A percentile compares a stretch with the other conserved stretches of the same genome.
Conservation (phyloP, 2,888 invertebrate genomes). For the Macrostomum cliftonense region DNA sequence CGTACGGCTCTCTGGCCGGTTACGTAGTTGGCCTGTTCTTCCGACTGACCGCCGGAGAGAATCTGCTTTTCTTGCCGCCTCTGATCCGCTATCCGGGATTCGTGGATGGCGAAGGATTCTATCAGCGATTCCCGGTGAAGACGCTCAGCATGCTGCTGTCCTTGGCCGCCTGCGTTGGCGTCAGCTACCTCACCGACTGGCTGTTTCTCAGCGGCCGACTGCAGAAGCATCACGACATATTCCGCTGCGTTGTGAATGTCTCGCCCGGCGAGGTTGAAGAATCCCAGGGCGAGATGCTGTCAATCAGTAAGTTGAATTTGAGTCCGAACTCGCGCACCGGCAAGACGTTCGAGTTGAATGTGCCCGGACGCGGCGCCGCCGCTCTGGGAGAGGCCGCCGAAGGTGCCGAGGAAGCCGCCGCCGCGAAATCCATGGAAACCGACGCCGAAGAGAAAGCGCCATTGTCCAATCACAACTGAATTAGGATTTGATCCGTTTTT, state of each 20-base stretch:
- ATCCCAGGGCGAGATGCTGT: no score
- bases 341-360: no score
- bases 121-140: constrained; percentile 79
- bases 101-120: constrained; percentile 13
- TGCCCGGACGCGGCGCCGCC: no score
- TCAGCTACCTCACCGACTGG: constrained; percentile 45
- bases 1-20: constrained; percentile 67
- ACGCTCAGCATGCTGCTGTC: constrained; percentile 71
- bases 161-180: constrained; percentile 20
- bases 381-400: no score
- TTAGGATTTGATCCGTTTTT: no score
- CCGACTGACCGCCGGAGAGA: constrained; percentile 32
- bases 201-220: constrained; percentile 67
- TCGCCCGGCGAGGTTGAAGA: no score
- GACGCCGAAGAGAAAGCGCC: no score
- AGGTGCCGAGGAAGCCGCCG: no score
- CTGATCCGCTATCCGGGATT: constrained; percentile 30
- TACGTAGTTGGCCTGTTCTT: constrained; percentile 29
- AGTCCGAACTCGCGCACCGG: no score
- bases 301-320: no score
- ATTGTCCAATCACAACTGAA: no score
- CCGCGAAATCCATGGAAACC: no score
- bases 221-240: constrained; percentile 53
- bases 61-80: constrained; percentile 22
- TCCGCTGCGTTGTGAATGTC: constrained; percentile 66